Base-by-base conservation (phyloP, 2,888 invertebrate species). In the Tipula unca region DNA sequence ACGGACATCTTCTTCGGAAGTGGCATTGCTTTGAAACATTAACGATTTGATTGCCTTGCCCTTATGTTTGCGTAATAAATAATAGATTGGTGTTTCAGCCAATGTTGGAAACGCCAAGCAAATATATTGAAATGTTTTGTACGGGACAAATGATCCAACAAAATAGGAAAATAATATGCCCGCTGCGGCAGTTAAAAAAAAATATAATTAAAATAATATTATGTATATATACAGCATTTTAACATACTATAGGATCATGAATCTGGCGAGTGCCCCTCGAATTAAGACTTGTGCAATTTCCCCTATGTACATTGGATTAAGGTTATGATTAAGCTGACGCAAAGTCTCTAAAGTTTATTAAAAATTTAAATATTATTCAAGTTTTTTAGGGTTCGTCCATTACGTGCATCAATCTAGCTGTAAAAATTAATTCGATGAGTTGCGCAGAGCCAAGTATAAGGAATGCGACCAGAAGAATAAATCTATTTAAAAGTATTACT, bases 361-460 rank as follows among this genome's bases (percentile, higher is more conserved):
- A n/a, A n/a, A n/a, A n/a, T n/a, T n/a, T n/a, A n/a, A n/a, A n/a
- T n/a, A n/a, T n/a, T n/a, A n/a, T n/a, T n/a, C n/a, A n/a, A n/a
- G n/a, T n/a, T n/a, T n/a, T n/a, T n/a, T n/a, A n/a, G n/a, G 6
- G 35, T 35, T 35, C 35, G 35, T 6, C 35, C n/a, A n/a, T n/a
- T n/a, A n/a, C 90, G 2, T 88, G 88, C 84, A 89, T 88, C 0
- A 89, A 86, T 8, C 90, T 88, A 0, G 90, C 89, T 6, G 89
- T 87, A 85, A 89, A 89, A 35, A 90, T 89, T 14, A 10, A 42
- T 14, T 42, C 42, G 14, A 42, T 42, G n/a, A 10, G 8, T 14
- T 10, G 3, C 13, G 13, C 42, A 2, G 13, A 14, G 14, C 14
- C 42, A 13, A 42, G 42, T 3, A 42, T 14, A 3, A 42, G 42